Base-by-base conservation (phyloP, 2,888 invertebrate genomes). In the Crepidodera aurea region DNA sequence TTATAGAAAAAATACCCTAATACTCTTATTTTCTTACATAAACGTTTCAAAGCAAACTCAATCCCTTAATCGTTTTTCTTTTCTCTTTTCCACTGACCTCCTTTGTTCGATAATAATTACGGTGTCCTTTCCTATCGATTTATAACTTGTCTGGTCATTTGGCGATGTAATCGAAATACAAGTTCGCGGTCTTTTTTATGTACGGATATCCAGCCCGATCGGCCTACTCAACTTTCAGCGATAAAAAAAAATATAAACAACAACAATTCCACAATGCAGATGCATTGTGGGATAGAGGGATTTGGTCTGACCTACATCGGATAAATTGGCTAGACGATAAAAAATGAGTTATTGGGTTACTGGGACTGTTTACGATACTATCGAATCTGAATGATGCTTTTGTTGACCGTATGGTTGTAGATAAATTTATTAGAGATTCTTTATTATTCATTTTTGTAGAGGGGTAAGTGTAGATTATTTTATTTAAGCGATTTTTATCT, bases 191-290 rank as follows among this genome's bases (percentile, higher is more conserved):
- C 39, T 16, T 39, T 39, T 39, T 12, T 39, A 34, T 15, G 13
- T 39, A 12, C 39, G 39, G 39, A 39, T 39, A 39, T 39, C 39
- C 39, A 39, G 39, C 39, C 39, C 39, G 16, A n/a, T 5, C 39
- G 13, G 39, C 39, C 39, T 39, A 39, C 39, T 39, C 39, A 16
- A 3, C 16, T 1, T 39, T 12, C 10, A 12, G 16, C 13, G 39
- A 39, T 39, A 39, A 39, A 39, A 15, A 39, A n/a, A n/a, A 5
- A 37, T 15, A 39, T n/a, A n/a, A 12, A n/a, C 10, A 34, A 34
- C 34, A 39, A 39, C 39, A 13, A 5, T 12, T 1, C 39, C 16
- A 39, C 16, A 39, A 39, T 39, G 39, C 39, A 39, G 39, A 39
- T 39, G 39, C 39, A 39, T 12, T 16, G 7, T 16, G 13, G 39